phyloP scores from a whole-genome alignment of 1,140 invertebrate species.

The Cepaea nemoralis region DNA sequence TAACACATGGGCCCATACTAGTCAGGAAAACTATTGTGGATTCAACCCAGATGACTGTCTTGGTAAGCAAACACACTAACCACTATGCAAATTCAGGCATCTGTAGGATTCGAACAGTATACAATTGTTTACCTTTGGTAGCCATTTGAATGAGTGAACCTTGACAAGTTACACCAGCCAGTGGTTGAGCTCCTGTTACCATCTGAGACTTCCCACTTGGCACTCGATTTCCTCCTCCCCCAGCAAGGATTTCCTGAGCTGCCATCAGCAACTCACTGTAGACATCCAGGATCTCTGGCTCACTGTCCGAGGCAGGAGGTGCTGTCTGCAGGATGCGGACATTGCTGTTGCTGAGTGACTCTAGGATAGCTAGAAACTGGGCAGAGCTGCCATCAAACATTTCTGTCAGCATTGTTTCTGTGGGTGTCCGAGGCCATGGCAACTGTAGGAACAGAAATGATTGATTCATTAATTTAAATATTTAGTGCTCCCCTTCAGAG shows the following conservation, averaged over 20 bases:
- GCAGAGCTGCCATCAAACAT: slow-evolving; percentile 72
- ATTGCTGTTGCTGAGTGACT: slow-evolving; percentile 68
- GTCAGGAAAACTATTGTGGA: too few species aligned
- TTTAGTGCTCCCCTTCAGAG: too few species aligned
- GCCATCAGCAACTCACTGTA: slow-evolving; percentile 70
- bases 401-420: slow-evolving; percentile 70
- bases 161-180: slow-evolving; percentile 52
- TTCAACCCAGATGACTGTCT: too few species aligned
- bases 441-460: slow-evolving; percentile 51
- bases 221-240: slow-evolving; percentile 60
- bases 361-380: slow-evolving; percentile 70
- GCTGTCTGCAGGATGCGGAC: slow-evolving; percentile 65
- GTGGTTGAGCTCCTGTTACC: slow-evolving; percentile 47
- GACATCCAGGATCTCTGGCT: slow-evolving; percentile 71
- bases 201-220: slow-evolving; percentile 56
- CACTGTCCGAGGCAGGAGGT: slow-evolving; percentile 67
- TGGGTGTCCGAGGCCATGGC: slow-evolving; percentile 71
- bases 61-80: too few species aligned
- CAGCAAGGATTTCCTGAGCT: slow-evolving; percentile 70
- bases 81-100: too few species aligned
- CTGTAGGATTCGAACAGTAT: too few species aligned
- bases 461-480: not conserved
- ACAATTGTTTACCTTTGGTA: slow-evolving; percentile 56
- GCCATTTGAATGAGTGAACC: slow-evolving; percentile 64
- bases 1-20: too few species aligned